These are phyloP conservation scores for Steinernema hermaphroditum DNA, from an alignment of 2,888 invertebrate genomes.

Conservation along the genomic window DNA sequence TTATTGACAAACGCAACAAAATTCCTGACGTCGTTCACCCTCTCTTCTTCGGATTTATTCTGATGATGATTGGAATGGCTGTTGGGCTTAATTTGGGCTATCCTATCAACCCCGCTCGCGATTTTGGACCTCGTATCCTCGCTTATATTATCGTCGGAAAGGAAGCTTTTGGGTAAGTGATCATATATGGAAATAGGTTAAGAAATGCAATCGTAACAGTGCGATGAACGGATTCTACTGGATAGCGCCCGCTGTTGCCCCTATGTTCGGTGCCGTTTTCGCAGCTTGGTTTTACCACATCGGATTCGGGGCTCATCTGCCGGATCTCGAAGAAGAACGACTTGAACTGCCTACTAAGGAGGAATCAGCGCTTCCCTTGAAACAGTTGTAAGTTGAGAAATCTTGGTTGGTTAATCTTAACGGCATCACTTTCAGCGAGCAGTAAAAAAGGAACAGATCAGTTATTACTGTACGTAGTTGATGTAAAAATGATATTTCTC, in stretches of 20 bases:
- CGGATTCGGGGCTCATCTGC: conserved; percentile 7
- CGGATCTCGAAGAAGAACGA: neutral
- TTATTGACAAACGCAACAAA: conserved; percentile 32
- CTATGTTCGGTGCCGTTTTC: neutral
- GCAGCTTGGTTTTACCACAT: conserved; percentile 10
- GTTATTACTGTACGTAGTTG: no score
- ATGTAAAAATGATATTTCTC: no score
- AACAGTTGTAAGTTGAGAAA: conserved; percentile 1
- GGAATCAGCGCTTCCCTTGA: neutral
- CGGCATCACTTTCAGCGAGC: neutral
- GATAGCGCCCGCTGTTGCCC: neutral
- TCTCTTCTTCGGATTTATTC: conserved; percentile 28
- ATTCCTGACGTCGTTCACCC: conserved; percentile 32
- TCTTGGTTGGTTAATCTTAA: neutral
- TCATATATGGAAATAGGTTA: neutral
- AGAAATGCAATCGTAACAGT: neutral
- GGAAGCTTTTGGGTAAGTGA: conserved; percentile 3
- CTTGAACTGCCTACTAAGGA: neutral
- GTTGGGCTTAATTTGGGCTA: conserved; percentile 33
- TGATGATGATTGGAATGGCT: conserved; percentile 24
- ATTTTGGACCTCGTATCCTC: conserved; percentile 19
- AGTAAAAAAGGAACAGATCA: neutral
- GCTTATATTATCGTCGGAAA: neutral
- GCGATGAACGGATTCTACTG: conserved; percentile 7
- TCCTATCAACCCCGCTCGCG: conserved; percentile 34